A percentile compares a stretch with the other conserved stretches of the same genome.
Conservation (phyloP, 1,140 invertebrate species). For the Cyphomyrmex costatus region DNA sequence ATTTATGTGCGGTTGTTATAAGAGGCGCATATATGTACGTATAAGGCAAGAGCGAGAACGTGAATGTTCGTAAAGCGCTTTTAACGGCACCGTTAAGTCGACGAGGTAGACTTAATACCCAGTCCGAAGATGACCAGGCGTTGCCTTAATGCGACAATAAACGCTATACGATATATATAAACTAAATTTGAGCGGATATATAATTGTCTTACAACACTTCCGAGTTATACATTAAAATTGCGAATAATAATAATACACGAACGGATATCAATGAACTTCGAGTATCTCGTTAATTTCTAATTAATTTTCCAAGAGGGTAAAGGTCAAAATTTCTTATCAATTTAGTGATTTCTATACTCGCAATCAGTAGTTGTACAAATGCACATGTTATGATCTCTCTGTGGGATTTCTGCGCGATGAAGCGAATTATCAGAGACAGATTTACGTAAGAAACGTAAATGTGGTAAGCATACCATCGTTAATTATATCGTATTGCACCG, state of each 20-base stretch:
- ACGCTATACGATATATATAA: background rate
- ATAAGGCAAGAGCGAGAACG: background rate
- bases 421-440: background rate
- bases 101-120: conserved; percentile 58
- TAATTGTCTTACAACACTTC: background rate
- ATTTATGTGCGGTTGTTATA: conserved; percentile 20
- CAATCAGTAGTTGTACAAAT: background rate
- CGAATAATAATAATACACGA: background rate
- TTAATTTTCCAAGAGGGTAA: background rate
- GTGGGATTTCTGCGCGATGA: background rate
- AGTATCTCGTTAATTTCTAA: background rate
- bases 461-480: background rate
- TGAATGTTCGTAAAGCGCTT: background rate
- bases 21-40: background rate
- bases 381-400: background rate
- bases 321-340: background rate
- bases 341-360: background rate
- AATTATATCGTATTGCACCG: conserved; percentile 20
- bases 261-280: background rate
- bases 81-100: conserved; percentile 35
- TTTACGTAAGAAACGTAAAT: background rate
- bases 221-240: background rate
- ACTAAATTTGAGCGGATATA: conserved; percentile 30
- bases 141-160: conserved; percentile 44
- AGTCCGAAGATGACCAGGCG: background rate